These are phyloP conservation scores for Amphipoea oculea DNA, from an alignment of 2,888 invertebrate genomes.

Conservation along the genomic window DNA sequence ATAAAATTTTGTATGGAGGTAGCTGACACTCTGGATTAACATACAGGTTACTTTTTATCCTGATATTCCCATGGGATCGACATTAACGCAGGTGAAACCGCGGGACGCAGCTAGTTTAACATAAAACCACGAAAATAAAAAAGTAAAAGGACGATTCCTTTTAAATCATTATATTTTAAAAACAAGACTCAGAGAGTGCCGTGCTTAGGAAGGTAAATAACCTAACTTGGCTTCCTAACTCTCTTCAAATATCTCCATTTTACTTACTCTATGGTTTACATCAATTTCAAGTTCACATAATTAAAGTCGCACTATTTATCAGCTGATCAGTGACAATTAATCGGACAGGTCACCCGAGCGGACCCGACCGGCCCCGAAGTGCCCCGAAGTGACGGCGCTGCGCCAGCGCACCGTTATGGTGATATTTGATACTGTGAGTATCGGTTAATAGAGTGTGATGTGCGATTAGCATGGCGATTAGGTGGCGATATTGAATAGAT, in stretches of 20 bases:
- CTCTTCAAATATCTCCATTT: neutral
- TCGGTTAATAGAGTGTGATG: conserved; percentile 53
- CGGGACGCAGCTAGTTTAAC: no score
- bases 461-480: conserved; percentile 31
- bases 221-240: no score
- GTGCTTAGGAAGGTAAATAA: neutral
- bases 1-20: no score
- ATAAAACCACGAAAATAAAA: no score
- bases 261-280: conserved; percentile 49
- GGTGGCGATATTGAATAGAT: conserved; percentile 25
- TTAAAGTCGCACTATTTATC: conserved; percentile 63
- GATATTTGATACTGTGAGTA: conserved; percentile 44
- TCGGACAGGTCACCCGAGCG: conserved; percentile 70
- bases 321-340: conserved; percentile 69
- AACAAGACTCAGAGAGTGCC: neutral
- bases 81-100: no score
- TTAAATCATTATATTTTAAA: no score
- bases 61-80: no score
- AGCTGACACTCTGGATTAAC: no score
- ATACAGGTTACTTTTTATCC: no score
- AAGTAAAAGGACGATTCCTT: no score
- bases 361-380: conserved; percentile 67
- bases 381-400: conserved; percentile 60
- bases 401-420: conserved; percentile 55
- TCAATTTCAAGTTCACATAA: conserved; percentile 72